Evolutionary conservation across 2,888 invertebrate species (phyloP).

Genomic region (Morpho helenor): DNA sequence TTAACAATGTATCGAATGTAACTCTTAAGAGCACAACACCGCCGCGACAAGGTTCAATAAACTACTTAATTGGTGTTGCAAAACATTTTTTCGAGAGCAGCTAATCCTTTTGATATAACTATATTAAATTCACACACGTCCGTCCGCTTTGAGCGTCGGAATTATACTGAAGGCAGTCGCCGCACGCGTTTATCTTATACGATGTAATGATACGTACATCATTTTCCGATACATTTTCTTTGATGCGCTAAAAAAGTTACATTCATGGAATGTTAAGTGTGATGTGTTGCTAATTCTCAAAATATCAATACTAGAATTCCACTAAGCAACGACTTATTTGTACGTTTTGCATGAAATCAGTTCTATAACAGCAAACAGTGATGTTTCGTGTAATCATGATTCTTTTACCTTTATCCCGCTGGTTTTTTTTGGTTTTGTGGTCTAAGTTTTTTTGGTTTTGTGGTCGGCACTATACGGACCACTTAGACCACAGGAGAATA

Average conservation of each 20-base stretch:
- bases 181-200: not conserved
- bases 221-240: conserved; percentile 4
- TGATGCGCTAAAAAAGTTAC: conserved; percentile 6
- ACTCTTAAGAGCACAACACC: not conserved
- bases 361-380: too few species aligned
- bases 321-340: too few species aligned
- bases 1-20: not conserved
- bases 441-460: too few species aligned
- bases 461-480: too few species aligned
- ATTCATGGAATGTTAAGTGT: too few species aligned
- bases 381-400: too few species aligned
- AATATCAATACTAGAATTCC: too few species aligned
- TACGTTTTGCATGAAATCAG: too few species aligned
- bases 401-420: too few species aligned
- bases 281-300: too few species aligned
- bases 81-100: conserved; percentile 14
- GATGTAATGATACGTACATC: not conserved
- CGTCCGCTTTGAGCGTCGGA: conserved; percentile 2
- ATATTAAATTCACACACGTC: conserved; percentile 4
- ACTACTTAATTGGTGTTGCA: conserved; percentile 13
- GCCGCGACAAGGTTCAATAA: conserved; percentile 11
- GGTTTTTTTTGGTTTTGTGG: too few species aligned
- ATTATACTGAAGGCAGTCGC: conserved; percentile 5
- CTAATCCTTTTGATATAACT: conserved; percentile 7
- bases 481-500: too few species aligned